These are phyloP conservation scores for Eudemis profundana DNA, from an alignment of 2,888 invertebrate species.

Conservation along the genomic window DNA sequence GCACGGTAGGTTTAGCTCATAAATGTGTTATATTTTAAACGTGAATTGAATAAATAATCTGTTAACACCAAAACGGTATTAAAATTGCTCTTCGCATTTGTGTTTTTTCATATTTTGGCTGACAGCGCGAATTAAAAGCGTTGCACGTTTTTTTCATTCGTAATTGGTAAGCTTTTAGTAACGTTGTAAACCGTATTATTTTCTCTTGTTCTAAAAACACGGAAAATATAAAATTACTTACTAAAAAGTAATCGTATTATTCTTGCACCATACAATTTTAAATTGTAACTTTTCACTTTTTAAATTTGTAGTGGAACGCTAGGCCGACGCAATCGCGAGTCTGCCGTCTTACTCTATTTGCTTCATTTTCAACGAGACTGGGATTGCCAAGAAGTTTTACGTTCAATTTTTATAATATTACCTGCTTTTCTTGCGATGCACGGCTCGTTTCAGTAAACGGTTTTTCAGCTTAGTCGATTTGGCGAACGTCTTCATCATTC, in stretches of 20 bases:
- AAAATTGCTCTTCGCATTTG: neutral
- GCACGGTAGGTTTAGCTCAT: conserved; percentile 9
- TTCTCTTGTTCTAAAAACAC: neutral
- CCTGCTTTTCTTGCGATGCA: conserved; percentile 56
- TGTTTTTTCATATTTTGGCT: conserved; percentile 1
- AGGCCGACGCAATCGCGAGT: conserved; percentile 66
- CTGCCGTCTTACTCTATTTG: conserved; percentile 69
- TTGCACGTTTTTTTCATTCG: neutral
- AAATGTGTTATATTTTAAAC: conserved; percentile 19
- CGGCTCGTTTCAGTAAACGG: conserved; percentile 57
- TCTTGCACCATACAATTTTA: neutral
- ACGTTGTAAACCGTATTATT: neutral
- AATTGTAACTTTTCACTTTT: conserved; percentile 50
- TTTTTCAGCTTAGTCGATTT: conserved; percentile 56
- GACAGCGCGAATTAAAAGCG: neutral
- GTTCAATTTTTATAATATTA: conserved; percentile 70
- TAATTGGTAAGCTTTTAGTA: neutral
- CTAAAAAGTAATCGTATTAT: neutral
- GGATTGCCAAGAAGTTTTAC: conserved; percentile 72
- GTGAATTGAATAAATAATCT: conserved; percentile 10
- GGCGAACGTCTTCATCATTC: conserved; percentile 49
- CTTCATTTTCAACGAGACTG: conserved; percentile 70
- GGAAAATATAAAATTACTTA: neutral
- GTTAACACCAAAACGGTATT: conserved; percentile 6
- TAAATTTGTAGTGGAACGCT: conserved; percentile 62